Evolutionary conservation across 2,113 vertebrate genomes (phyloP).

Genomic region (Passer montanus): DNA sequence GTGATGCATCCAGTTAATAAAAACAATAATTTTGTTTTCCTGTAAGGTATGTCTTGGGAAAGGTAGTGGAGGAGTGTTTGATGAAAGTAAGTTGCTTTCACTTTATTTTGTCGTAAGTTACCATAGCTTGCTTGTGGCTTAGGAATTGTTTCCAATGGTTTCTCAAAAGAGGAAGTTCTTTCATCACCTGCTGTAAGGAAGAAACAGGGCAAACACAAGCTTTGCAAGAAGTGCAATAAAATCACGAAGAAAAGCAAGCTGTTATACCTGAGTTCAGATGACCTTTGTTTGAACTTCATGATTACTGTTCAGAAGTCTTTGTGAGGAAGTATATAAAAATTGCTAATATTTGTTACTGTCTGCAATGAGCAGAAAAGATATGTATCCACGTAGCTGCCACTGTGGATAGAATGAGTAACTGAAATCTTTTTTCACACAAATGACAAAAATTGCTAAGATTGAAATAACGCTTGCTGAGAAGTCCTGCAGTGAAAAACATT

Average conservation of each 20-base stretch:
- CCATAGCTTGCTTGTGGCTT: background rate
- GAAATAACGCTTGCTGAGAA: accelerated
- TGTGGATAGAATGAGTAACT: background rate
- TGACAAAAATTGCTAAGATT: background rate
- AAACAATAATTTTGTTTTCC: background rate
- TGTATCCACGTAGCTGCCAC: background rate
- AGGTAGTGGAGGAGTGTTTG: background rate
- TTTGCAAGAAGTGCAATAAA: background rate
- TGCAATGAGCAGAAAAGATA: background rate
- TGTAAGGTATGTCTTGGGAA: background rate
- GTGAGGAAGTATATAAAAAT: background rate
- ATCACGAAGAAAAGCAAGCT: background rate
- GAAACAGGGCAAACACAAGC: background rate
- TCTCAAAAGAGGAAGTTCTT: background rate
- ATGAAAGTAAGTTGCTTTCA: background rate
- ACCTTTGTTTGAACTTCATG: background rate
- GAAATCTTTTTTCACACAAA: background rate
- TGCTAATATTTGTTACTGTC: background rate
- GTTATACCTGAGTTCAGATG: background rate
- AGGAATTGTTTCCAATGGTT: background rate
- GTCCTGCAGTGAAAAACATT: background rate
- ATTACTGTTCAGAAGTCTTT: background rate
- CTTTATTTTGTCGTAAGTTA: background rate
- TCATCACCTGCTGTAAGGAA: background rate
- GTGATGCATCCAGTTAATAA: background rate